phyloP scores from a whole-genome alignment of 2,888 invertebrate genomes.

The Tiliacea citrago region DNA sequence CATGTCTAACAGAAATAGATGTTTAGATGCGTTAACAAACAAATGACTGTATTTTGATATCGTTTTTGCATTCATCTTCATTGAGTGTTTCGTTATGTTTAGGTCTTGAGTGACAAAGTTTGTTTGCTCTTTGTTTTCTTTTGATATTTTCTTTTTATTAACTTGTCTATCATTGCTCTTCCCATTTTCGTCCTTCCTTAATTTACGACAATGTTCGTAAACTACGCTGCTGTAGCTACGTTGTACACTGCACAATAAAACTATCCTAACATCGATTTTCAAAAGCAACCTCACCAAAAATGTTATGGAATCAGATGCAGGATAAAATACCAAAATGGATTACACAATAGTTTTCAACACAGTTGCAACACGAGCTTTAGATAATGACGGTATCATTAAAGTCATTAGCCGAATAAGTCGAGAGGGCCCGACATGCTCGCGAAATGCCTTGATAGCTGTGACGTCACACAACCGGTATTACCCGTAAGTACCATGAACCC shows the following conservation, averaged over 20 bases:
- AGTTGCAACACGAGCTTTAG: conserved; percentile 31
- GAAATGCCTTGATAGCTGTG: conserved; percentile 55
- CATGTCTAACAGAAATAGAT: conserved; percentile 61
- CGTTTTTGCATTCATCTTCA: conserved; percentile 53
- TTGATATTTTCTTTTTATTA: neutral
- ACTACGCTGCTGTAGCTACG: too few species aligned
- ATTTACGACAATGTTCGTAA: neutral
- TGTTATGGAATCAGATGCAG: neutral
- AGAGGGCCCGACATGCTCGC: conserved; percentile 33
- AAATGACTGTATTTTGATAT: conserved; percentile 25
- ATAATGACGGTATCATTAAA: conserved; percentile 48
- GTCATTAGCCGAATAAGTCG: conserved; percentile 39
- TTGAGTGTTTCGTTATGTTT: conserved; percentile 38
- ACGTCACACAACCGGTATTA: conserved; percentile 54
- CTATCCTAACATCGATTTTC: neutral
- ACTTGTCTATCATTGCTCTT: neutral
- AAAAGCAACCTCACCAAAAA: neutral
- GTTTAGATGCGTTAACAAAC: conserved; percentile 42
- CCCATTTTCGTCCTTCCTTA: neutral
- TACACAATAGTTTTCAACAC: conserved; percentile 12
- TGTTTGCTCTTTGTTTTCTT: neutral
- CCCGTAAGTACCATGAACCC: conserved; percentile 31
- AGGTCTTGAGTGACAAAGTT: neutral
- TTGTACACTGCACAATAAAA: neutral
- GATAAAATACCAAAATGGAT: conserved; percentile 15